Base-by-base conservation (phyloP, 2,888 invertebrate species). In the Yponomeuta cagnagella region DNA sequence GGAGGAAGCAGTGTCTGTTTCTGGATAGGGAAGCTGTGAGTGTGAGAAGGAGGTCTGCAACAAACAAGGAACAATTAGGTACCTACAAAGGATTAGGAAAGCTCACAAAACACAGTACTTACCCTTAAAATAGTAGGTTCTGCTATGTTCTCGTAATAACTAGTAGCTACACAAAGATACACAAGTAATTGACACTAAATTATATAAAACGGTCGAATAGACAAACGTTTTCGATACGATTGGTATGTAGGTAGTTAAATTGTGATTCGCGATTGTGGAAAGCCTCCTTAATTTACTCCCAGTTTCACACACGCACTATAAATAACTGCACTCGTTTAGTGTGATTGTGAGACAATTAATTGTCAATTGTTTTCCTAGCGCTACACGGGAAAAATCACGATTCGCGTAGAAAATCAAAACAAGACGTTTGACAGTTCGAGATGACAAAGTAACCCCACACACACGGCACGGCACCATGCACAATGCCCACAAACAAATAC, bases 381-480 rank as follows among this genome's bases (percentile, higher is more conserved):
- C 52, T 15, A 3, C 52, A 58, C 58, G 63, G 37, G 33, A 37
- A 30, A 63, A 69, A 52, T 70, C 69, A 70, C 69, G n/a, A 48
- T 58, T 58, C 15, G 52, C 43, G 43, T 43, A 43, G 30, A 58
- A 69, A 52, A 69, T 30, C 69, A 69, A 15, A 63, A 70, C 69
- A 63, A 65, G 65, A 33, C 12, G 65, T 65, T 65, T 65, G 65
- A 65, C 65, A 65, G 65, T 31, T 65, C 65, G 65, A 31, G 65
- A 65, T 58, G 52, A 58, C 12, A 58, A 58, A 58, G 52, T 58
- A 58, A 58, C 52, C 52, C 10, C 5, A 58, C 52, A 23, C 23
- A 23, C 23, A 23, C 23, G 23, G 23, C 23, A 58, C 52, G 43
- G 2, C 52, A 58, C 52, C 6, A 58, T 58, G 15, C 4, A 2